Base-by-base conservation (phyloP, 1,140 invertebrate species). In the Littorina saxatilis region DNA sequence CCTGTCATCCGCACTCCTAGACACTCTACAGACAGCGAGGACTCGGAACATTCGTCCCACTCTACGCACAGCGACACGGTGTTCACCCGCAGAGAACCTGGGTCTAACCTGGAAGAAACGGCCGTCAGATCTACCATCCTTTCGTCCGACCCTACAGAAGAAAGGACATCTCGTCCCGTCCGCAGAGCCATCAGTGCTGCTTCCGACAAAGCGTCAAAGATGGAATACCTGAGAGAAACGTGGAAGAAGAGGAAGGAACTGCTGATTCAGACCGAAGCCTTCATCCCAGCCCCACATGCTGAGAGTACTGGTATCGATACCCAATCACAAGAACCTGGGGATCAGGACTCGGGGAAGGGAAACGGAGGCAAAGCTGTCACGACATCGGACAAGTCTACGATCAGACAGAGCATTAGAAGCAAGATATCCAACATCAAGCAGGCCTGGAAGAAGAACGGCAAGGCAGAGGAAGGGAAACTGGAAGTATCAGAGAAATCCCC, bases 241-340 rank as follows among this genome's bases (percentile, higher is more conserved):
- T 86, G 85, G 85, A 81, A 77, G 27, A 80, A 75, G 40, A 37
- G 85, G 58, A 86, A 83, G 58, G 85, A 86, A 35, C 68, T 86
- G 17, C 73, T 86, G 35, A 86, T 80, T 13, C 81, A 83, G 43
- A 86, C 35, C 37, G 81, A 84, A 52, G 83, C 78, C 15, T 86
- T 78, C 61, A 58, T 83, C 32, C 80, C 55, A 13, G 39, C 58
- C n/a, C 43, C 23, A 23, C 50, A 29, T 15, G 17, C n/a, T n/a
- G 7, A 29, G 5, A 61, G 20, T 23, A n/a, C 7, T 7, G n/a
- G 20, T 23, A 61, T 9, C 58, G 58, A 29, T 7, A 23, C 9
- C 58, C 43, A 47, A n/a, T n/a, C n/a, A n/a, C n/a, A n/a, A n/a
- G 23, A 52, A 37, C 15, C 66, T 35, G 29, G 66, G 39, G 27